phyloP scores from a whole-genome alignment of 2,113 vertebrate species.

The Atherinomorus stipes region DNA sequence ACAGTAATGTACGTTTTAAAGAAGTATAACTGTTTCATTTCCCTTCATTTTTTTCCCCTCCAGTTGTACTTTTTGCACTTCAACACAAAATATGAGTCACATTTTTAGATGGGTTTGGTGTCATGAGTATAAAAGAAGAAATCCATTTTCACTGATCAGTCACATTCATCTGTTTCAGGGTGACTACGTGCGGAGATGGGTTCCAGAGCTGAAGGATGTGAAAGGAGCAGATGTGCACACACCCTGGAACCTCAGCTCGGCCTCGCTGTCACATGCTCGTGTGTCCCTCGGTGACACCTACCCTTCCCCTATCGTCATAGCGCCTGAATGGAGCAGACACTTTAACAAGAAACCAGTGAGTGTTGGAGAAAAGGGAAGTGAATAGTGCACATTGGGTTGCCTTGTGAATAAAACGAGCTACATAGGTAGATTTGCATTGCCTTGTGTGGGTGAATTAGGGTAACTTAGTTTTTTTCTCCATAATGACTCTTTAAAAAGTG shows the following conservation, averaged over 20 bases:
- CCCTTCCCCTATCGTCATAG: constrained; percentile 81
- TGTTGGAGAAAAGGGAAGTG: constrained; percentile 51
- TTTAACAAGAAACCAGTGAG: constrained; percentile 80
- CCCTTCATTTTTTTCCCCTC: background rate
- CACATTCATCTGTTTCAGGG: constrained; percentile 71
- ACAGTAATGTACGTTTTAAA: constrained; percentile 75
- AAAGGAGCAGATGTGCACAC: constrained; percentile 80
- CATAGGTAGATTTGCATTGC: no score
- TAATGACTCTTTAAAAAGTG: background rate
- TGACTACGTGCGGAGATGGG: constrained; percentile 83
- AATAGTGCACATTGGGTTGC: background rate
- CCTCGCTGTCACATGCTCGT: constrained; percentile 70
- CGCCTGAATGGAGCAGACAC: constrained; percentile 85
- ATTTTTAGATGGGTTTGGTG: background rate
- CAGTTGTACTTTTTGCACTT: background rate
- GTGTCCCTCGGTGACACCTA: constrained; percentile 82
- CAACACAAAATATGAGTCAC: constrained; percentile 9
- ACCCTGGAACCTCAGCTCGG: constrained; percentile 82
- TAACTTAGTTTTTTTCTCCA: background rate
- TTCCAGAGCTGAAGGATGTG: constrained; percentile 83
- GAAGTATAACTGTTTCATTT: background rate
- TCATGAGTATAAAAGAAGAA: background rate
- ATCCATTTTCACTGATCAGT: background rate
- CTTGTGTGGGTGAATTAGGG: background rate
- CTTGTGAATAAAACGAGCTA: no score